phyloP scores from a whole-genome alignment of 2,888 invertebrate species.

The Elmis aenea region DNA sequence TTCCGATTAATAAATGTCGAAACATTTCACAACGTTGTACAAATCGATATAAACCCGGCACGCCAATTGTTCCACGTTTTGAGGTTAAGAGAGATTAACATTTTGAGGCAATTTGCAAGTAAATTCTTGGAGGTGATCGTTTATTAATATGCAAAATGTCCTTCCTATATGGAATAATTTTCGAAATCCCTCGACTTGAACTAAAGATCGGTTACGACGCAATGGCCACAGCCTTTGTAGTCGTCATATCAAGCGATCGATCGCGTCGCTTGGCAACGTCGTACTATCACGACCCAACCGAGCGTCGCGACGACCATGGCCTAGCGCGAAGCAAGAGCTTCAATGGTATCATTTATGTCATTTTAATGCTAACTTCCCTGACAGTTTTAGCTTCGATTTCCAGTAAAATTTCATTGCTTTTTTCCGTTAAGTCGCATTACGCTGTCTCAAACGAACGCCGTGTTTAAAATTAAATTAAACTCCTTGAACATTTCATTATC shows the following conservation, averaged over 20 bases:
- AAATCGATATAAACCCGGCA: too few species aligned
- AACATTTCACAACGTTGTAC: too few species aligned
- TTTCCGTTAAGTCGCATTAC: too few species aligned
- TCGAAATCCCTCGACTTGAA: conserved; percentile 14
- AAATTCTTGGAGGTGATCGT: too few species aligned
- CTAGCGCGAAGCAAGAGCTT: conserved; percentile 23
- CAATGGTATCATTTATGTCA: conserved; percentile 16
- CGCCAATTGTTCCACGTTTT: too few species aligned
- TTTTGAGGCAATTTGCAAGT: too few species aligned
- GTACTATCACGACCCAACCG: conserved; percentile 26
- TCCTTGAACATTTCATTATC: too few species aligned
- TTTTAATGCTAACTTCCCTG: conserved; percentile 15
- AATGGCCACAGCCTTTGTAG: conserved; percentile 25
- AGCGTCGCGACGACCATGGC: conserved; percentile 24
- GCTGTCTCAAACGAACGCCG: too few species aligned
- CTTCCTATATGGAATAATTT: conserved; percentile 4
- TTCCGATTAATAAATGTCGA: too few species aligned
- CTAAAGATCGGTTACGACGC: conserved; percentile 20
- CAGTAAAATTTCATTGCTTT: conserved; percentile 8
- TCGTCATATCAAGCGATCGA: conserved; percentile 27
- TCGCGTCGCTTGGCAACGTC: conserved; percentile 26
- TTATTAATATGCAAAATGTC: too few species aligned
- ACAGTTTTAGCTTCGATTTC: conserved; percentile 3
- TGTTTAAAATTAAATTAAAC: too few species aligned
- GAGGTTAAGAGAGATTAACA: too few species aligned